A percentile compares a stretch with the other conserved stretches of the same genome.
These are phyloP conservation scores for Chrysolina oricalcia DNA, from an alignment of 2,888 invertebrate genomes.

Conservation along the genomic window DNA sequence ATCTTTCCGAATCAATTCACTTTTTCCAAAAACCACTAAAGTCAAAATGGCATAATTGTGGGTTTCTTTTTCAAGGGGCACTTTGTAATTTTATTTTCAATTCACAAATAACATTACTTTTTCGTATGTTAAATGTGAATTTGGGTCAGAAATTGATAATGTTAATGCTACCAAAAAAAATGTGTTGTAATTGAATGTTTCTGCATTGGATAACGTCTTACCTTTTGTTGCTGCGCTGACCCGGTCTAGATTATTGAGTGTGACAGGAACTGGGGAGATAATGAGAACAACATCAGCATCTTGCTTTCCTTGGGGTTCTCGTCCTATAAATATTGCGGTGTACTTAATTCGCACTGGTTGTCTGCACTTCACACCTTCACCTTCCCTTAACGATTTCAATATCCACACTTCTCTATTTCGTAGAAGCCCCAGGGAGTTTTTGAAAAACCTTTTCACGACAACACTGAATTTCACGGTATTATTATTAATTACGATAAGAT, in stretches of 20 bases:
- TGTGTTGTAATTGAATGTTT: neutral
- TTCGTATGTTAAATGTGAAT: too few relatives aligned
- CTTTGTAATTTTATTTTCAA: too few relatives aligned
- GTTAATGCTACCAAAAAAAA: too few relatives aligned
- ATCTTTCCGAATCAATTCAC: too few relatives aligned
- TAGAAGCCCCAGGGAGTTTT: constrained; percentile 62
- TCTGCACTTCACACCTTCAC: constrained; percentile 69
- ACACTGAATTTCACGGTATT: constrained; percentile 65
- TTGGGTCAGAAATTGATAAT: too few relatives aligned
- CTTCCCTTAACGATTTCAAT: constrained; percentile 65
- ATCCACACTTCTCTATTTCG: constrained; percentile 65
- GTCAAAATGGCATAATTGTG: too few relatives aligned
- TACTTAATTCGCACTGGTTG: constrained; percentile 68
- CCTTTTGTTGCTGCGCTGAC: constrained; percentile 71
- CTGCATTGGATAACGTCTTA: constrained; percentile 53
- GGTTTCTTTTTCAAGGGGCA: too few relatives aligned
- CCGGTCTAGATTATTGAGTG: constrained; percentile 70
- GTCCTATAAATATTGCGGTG: constrained; percentile 69
- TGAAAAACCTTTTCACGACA: constrained; percentile 68
- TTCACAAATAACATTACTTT: too few relatives aligned
- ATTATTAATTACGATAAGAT: constrained; percentile 61
- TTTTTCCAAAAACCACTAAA: too few relatives aligned
- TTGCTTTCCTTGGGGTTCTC: constrained; percentile 59
- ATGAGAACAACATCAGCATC: constrained; percentile 66
- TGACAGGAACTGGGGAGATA: constrained; percentile 70